Evolutionary conservation across 1,140 invertebrate genomes (phyloP).

Genomic region (Plectrocnemia conspersa): DNA sequence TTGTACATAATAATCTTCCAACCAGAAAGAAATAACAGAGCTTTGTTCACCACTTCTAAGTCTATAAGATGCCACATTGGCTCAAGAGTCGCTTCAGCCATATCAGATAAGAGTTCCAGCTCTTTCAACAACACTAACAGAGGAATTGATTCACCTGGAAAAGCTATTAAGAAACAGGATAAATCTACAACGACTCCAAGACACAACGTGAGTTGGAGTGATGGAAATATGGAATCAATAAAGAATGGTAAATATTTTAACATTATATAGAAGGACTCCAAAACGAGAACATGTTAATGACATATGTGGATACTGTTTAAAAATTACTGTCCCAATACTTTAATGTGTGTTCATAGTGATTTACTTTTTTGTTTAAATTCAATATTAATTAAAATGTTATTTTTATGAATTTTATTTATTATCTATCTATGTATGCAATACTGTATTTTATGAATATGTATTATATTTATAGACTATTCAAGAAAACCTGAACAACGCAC

Average conservation of each 20-base stretch:
- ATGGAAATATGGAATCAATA: conserved; percentile 7
- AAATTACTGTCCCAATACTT: no score
- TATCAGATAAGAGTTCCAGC: conserved; percentile 40
- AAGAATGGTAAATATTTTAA: conserved; percentile 13
- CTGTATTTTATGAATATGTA: conserved; percentile 1
- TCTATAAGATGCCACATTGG: conserved; percentile 77
- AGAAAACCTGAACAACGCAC: conserved; percentile 39
- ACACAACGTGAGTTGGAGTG: conserved; percentile 27
- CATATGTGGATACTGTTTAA: no score
- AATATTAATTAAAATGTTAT: conserved; percentile 5
- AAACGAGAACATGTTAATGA: no score
- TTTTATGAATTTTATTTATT: no score
- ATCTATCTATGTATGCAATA: no score
- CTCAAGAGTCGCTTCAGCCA: conserved; percentile 44
- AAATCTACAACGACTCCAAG: conserved; percentile 5
- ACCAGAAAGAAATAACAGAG: conserved; percentile 74
- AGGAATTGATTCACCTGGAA: background rate
- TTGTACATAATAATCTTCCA: conserved; percentile 72
- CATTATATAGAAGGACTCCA: no score
- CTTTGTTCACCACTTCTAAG: conserved; percentile 73
- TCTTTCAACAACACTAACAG: conserved; percentile 4
- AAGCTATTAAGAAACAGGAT: conserved; percentile 22
- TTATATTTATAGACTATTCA: background rate
- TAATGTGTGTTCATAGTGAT: no score
- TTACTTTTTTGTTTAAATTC: conserved; percentile 1